Conservation (phyloP, 2,113 vertebrate genomes). For the Rhynchopsitta pachyrhyncha region DNA sequence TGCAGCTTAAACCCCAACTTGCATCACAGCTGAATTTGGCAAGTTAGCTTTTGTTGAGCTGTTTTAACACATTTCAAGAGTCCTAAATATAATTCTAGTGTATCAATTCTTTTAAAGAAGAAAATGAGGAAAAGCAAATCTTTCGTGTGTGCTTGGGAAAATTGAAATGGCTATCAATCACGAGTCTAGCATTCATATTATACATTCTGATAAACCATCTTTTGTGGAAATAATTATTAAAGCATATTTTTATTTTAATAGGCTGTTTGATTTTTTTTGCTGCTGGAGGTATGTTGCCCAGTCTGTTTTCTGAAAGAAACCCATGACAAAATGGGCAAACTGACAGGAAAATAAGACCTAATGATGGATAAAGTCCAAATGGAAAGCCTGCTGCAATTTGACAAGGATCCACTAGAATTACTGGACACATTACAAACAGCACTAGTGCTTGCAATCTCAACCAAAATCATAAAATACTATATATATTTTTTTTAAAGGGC, state of each 20-base stretch:
- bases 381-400: constrained; percentile 33
- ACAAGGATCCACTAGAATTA: neutral
- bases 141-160: neutral
- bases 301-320: constrained; percentile 38
- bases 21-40: neutral
- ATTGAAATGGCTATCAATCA: neutral
- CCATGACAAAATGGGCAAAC: constrained; percentile 51
- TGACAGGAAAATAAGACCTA: constrained; percentile 62
- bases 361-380: constrained; percentile 40
- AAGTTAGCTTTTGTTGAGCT: neutral
- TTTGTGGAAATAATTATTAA: constrained; percentile 21
- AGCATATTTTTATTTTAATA: constrained; percentile 23
- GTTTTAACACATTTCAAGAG: neutral
- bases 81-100: neutral
- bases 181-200: neutral
- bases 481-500: neutral
- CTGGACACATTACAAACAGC: neutral
- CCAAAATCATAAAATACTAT: neutral
- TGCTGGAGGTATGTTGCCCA: constrained; percentile 33
- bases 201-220: neutral
- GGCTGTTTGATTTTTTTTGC: constrained; percentile 14
- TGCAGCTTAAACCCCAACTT: neutral
- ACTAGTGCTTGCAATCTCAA: neutral
- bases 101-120: neutral
- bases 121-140: neutral